These are phyloP conservation scores for Antheraea mylitta DNA, from an alignment of 1,140 invertebrate genomes.

Conservation along the genomic window DNA sequence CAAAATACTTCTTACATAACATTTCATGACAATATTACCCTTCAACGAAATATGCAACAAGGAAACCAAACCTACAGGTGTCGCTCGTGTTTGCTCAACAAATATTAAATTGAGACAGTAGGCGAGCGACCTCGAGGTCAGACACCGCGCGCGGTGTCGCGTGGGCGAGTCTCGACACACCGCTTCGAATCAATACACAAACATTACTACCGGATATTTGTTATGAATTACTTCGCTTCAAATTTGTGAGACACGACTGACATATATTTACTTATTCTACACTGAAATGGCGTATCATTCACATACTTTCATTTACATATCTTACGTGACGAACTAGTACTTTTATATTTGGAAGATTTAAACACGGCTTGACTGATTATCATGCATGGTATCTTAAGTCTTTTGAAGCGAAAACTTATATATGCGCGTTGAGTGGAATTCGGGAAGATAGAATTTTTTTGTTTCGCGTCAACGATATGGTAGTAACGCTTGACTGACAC, in stretches of 20 bases:
- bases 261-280: background rate
- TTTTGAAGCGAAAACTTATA: no score
- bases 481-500: no score
- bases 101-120: background rate
- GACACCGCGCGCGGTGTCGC: no score
- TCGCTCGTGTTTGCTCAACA: background rate
- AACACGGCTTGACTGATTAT: no score
- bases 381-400: no score
- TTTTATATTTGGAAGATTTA: no score
- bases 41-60: background rate
- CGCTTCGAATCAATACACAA: background rate
- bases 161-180: background rate
- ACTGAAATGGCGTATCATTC: background rate
- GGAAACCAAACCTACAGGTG: background rate
- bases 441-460: no score
- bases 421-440: no score
- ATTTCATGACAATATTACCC: no score
- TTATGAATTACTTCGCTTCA: constrained; percentile 3
- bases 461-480: no score
- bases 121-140: background rate
- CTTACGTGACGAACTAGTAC: no score
- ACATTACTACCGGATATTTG: constrained; percentile 1
- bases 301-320: background rate
- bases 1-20: no score
- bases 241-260: background rate